Base-by-base conservation (phyloP, 2,113 vertebrate species). In the Seriola rivoliana region DNA sequence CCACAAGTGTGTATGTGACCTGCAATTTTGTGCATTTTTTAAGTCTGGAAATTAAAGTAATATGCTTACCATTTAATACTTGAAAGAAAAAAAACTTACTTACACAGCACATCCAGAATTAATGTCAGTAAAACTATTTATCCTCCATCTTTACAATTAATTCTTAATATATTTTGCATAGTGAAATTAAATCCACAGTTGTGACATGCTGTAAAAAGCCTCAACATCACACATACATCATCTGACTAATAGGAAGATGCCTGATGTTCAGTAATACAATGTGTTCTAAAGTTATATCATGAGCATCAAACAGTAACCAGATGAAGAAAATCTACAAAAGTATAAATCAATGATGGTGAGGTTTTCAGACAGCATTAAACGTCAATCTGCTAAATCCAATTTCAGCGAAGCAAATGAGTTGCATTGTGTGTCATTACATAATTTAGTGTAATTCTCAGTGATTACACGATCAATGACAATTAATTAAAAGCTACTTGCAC, bases 331-430 rank as follows among this genome's bases (percentile, higher is more conserved):
- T 4, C 19, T 32, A 74, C 16, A 19, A 82, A 5, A 80, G 52
- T 57, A 40, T 60, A 68, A 75, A 72, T 16, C 42, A 59, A 66
- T 1, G 6, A 80, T 36, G 25, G 21, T 32, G 29, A 44, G 67
- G 60, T 76, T 83, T 76, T 63, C 66, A 68, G 34, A 82, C 17
- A 0, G 23, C 38, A 66, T 63, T 57, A 50, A 73, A 75, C 63
- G 76, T 72, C 69, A 79, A 21, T 57, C 57, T 40, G 62, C 74
- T 59, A 84, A 81, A 90, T 73, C 80, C 76, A 88, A 90, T 88
- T 85, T 79, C 55, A 84, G 78, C 16, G 0, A 68, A 78, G 68
- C 79, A 75, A 85, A 73, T 38, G 1, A 85, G 68, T 80, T 58
- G 5, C 29, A 13, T 76, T 52, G 10, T 74, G 44, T 69, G 8